phyloP scores from a whole-genome alignment of 2,113 vertebrate species.

The Dicerorhinus sumatrensis region DNA sequence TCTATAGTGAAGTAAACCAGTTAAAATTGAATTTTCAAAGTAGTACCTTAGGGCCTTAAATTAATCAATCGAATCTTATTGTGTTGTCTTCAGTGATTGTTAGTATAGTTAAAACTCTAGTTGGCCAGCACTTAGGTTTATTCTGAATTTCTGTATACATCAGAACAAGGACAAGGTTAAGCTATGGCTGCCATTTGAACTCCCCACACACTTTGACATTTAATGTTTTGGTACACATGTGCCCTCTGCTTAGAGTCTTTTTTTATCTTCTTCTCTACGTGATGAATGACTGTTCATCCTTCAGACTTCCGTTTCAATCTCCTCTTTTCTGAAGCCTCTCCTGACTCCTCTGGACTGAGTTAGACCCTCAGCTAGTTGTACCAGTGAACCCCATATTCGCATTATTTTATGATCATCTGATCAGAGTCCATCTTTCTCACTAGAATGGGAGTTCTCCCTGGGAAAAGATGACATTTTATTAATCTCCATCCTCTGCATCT shows the following conservation, averaged over 20 bases:
- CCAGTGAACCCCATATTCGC: background rate
- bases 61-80: background rate
- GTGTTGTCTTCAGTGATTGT: background rate
- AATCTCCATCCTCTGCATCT: background rate
- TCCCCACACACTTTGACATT: background rate
- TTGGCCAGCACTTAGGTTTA: background rate
- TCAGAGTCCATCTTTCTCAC: background rate
- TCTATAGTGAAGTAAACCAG: conserved; percentile 11
- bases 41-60: conserved; percentile 6
- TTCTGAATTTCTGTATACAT: background rate
- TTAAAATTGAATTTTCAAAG: background rate
- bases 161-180: background rate
- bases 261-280: conserved; percentile 2
- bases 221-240: background rate
- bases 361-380: background rate
- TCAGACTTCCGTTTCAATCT: background rate
- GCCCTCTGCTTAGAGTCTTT: background rate
- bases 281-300: background rate
- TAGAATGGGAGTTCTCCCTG: background rate
- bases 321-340: background rate
- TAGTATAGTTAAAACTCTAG: background rate
- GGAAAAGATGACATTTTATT: background rate
- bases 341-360: background rate
- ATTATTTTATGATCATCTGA: background rate
- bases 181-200: background rate